A percentile compares a stretch with the other conserved stretches of the same genome.
Conservation (phyloP, 2,113 vertebrate species). For the Recurvirostra avosetta region DNA sequence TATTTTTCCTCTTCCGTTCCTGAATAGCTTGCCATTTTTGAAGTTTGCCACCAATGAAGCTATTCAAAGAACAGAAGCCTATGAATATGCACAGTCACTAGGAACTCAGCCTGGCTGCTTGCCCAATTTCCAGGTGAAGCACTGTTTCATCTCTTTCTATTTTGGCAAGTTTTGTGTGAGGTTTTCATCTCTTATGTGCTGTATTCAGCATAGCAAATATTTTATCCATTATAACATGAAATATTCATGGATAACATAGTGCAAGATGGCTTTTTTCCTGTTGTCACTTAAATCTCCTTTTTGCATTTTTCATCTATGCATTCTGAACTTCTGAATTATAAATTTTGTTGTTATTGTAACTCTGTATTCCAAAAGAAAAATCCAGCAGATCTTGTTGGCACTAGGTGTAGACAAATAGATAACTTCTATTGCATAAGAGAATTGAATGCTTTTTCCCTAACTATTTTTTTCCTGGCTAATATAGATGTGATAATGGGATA, state of each 20-base stretch:
- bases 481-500: not conserved
- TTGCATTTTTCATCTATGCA: not conserved
- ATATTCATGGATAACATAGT: rapidly evolving
- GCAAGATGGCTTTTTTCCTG: not conserved
- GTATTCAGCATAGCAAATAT: not conserved
- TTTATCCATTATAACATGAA: not conserved
- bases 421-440: not conserved
- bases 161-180: not conserved
- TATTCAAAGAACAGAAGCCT: conserved; percentile 95
- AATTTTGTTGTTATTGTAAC: not conserved
- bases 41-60: conserved; percentile 93
- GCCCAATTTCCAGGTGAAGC: conserved; percentile 89
- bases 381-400: not conserved
- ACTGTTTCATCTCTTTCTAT: not conserved
- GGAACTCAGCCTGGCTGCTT: conserved; percentile 83
- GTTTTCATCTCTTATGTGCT: not conserved
- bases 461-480: not conserved
- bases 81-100: conserved; percentile 92
- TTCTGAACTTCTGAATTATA: not conserved
- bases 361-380: not conserved
- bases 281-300: not conserved
- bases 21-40: conserved; percentile 80
- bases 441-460: not conserved
- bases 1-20: not conserved
- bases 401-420: not conserved